These are phyloP conservation scores for Trichogramma evanescens DNA, from an alignment of 2,888 invertebrate species.

Conservation along the genomic window DNA sequence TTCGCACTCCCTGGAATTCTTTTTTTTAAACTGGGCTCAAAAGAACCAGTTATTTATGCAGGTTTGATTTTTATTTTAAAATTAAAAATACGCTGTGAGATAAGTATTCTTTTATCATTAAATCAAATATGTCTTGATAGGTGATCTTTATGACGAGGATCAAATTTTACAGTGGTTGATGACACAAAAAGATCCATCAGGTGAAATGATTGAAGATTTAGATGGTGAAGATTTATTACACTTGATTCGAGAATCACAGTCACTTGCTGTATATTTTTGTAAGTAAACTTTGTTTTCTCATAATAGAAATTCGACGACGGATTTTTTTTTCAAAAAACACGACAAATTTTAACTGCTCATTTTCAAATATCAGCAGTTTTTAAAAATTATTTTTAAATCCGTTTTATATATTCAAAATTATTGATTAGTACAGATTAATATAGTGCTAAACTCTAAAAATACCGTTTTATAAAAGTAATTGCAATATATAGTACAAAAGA, in stretches of 20 bases:
- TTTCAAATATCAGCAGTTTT: no score
- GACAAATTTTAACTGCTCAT: no score
- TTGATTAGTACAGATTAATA: no score
- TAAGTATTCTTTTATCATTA: no score
- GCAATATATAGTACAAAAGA: no score
- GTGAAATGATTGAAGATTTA: constrained; percentile 82
- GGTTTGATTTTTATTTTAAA: constrained; percentile 49
- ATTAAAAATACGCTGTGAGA: not conserved
- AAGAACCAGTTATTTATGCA: constrained; percentile 86
- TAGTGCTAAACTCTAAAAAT: no score
- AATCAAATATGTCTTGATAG: constrained; percentile 43
- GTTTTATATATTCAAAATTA: no score
- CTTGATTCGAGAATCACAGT: constrained; percentile 71
- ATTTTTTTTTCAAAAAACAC: not conserved
- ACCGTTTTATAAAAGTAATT: no score
- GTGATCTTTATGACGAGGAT: constrained; percentile 80
- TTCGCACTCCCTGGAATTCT: constrained; percentile 85
- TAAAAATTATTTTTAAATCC: no score
- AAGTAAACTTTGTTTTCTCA: constrained; percentile 49
- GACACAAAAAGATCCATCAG: constrained; percentile 85
- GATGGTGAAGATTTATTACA: constrained; percentile 72
- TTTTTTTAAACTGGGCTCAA: constrained; percentile 80
- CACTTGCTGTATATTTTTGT: constrained; percentile 89
- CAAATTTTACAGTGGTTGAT: constrained; percentile 84
- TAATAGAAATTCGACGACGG: not conserved